Evolutionary conservation across 2,113 vertebrate species (phyloP), one percentile per base, ranked within the genome.

Genomic region (Axis porcinus): DNA sequence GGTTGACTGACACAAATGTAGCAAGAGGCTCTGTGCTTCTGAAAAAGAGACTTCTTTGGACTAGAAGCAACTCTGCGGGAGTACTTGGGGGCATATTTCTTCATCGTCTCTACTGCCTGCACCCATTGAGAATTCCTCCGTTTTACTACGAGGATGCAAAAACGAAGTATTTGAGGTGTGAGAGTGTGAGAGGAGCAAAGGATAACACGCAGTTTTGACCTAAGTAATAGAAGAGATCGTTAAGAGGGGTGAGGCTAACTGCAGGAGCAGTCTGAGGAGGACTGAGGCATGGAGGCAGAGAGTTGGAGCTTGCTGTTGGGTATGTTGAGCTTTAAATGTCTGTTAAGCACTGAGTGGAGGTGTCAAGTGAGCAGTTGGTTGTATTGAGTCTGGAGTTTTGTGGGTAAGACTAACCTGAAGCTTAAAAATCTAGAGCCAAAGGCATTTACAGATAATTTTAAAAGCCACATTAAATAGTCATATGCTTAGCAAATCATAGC

Each of bases 1-100:
- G 78, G 86, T 96, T 91, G 47, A 58, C 79, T 64, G 60, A 81
- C n/a, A 79, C 30, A 67, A 50, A 67, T 90, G 86, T 95, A 95
- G 76, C 92, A 94, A 83, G 90, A 94, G 43, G 43, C 54, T 76
- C 47, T 25, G 45, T 91, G 79, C 15, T 92, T 96, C 86, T 60
- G 85, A 85, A 54, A 52, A 94, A 76, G 87, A 96, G 58, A 88
- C 54, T 43, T 95, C 78, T 88, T 28, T 92, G 87, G 76, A 25
- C 21, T n/a, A 27, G n/a, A 36, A 96, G 45, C 64, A 92, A 55
- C 30, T 87, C 55, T 84, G 60, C 54, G 58, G 57, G 62, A 36
- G 89, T 52, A 79, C 36, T 64, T 62, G 47, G 33, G 64, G 52
- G 10, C 50, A 64, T 70, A 83, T 79, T 95, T 95, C 88, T 86